These are phyloP conservation scores for Lasiommata megera DNA, from an alignment of 2,888 invertebrate genomes.

Conservation along the genomic window DNA sequence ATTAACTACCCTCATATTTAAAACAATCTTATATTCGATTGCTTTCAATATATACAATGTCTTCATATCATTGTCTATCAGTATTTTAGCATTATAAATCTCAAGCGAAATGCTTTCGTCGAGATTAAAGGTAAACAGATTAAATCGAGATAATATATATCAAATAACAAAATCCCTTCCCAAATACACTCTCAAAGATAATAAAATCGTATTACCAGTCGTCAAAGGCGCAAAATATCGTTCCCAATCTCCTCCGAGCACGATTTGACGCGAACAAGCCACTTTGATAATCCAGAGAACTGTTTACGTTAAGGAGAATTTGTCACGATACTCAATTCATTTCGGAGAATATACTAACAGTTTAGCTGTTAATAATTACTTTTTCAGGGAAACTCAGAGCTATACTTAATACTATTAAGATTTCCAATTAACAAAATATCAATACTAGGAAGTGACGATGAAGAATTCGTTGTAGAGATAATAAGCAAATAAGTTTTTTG, in stretches of 20 bases:
- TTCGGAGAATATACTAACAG: not conserved
- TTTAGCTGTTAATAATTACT: no score
- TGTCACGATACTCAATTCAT: slow-evolving; percentile 24
- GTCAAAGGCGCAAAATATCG: slow-evolving; percentile 30
- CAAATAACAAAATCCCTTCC: slow-evolving; percentile 8
- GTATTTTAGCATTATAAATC: not conserved
- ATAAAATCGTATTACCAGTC: slow-evolving; percentile 20
- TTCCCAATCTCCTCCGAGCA: slow-evolving; percentile 49
- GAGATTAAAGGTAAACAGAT: slow-evolving; percentile 2
- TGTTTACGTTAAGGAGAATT: slow-evolving; percentile 38
- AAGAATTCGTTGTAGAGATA: no score
- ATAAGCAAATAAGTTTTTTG: no score
- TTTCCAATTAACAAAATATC: no score
- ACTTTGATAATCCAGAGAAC: slow-evolving; percentile 45
- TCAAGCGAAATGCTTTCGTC: not conserved
- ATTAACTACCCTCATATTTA: no score
- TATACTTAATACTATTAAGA: no score
- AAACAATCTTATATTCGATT: no score
- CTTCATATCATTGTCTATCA: not conserved
- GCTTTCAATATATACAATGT: no score
- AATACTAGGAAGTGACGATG: no score
- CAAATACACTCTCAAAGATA: slow-evolving; percentile 20
- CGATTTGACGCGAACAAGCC: slow-evolving; percentile 54
- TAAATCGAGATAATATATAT: slow-evolving; percentile 3
- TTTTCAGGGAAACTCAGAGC: no score